A percentile compares a stretch with the other conserved stretches of the same genome.
These are phyloP conservation scores for Sterna hirundo DNA, from an alignment of 2,113 vertebrate genomes.

Conservation along the genomic window DNA sequence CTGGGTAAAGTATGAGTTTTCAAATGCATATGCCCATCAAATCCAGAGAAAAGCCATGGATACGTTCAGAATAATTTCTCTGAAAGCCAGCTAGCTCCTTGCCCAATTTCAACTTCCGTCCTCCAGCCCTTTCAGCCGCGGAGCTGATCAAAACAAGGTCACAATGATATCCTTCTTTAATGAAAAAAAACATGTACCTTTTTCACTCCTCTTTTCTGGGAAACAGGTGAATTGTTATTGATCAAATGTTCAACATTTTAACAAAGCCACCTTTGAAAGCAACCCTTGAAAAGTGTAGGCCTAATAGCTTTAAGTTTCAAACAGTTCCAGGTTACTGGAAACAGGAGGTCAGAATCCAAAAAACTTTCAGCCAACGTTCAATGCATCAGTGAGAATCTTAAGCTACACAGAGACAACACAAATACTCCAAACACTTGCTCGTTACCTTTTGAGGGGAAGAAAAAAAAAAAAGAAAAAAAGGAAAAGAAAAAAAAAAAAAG, in stretches of 20 bases:
- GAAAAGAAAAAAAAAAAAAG: accelerated
- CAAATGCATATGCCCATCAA: not conserved
- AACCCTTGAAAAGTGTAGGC: not conserved
- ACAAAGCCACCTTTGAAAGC: constrained; percentile 13
- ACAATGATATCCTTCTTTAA: not conserved
- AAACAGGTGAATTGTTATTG: not conserved
- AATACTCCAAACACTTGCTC: not conserved
- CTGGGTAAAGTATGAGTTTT: not conserved
- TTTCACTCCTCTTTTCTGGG: not conserved
- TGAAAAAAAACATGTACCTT: not conserved
- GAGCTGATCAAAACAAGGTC: constrained; percentile 38
- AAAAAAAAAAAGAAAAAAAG: too few species aligned
- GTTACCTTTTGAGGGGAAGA: not conserved
- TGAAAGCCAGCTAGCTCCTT: not conserved
- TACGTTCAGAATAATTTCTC: not conserved
- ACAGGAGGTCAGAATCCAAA: constrained; percentile 4
- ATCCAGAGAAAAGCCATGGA: not conserved
- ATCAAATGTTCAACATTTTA: not conserved
- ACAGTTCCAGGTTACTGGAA: not conserved
- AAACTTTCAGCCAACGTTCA: not conserved
- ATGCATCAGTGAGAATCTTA: not conserved
- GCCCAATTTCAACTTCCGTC: not conserved
- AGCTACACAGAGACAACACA: not conserved
- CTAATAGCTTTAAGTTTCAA: constrained; percentile 15
- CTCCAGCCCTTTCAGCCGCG: not conserved